Percentiles rank a stretch among this genome's conserved stretches.
phyloP scores from a whole-genome alignment of 2,888 invertebrate genomes.

The Deroplatys truncata region DNA sequence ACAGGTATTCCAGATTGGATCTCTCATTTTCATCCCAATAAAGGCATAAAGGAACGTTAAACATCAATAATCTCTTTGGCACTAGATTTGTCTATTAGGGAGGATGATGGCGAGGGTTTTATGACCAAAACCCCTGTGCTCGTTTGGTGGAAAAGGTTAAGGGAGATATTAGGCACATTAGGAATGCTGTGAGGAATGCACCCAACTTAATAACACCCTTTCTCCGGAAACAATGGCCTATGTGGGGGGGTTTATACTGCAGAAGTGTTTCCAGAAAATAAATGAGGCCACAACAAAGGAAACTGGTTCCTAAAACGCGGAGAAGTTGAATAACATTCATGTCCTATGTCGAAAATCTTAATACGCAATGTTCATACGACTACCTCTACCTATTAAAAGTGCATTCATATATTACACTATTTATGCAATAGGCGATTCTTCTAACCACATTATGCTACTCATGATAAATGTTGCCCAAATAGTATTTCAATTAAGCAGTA shows the following conservation, averaged over 20 bases:
- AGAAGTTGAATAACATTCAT: too few relatives aligned
- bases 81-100: neutral
- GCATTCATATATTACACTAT: too few relatives aligned
- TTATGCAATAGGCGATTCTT: too few relatives aligned
- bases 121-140: neutral
- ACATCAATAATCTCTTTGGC: neutral
- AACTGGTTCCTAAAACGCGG: too few relatives aligned
- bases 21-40: neutral
- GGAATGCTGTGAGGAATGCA: neutral
- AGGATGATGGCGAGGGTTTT: neutral
- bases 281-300: too few relatives aligned
- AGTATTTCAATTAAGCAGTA: too few relatives aligned
- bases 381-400: too few relatives aligned
- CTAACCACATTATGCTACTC: too few relatives aligned
- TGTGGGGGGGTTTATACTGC: neutral
- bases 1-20: neutral
- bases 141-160: neutral
- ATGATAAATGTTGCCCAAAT: too few relatives aligned
- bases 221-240: neutral
- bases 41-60: neutral
- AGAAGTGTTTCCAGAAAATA: neutral
- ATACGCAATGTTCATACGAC: too few relatives aligned
- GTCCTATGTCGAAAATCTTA: too few relatives aligned
- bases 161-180: neutral
- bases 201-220: neutral